phyloP scores from a whole-genome alignment of 92 coral and sea anemone species.

The Phenganax subtilis region DNA sequence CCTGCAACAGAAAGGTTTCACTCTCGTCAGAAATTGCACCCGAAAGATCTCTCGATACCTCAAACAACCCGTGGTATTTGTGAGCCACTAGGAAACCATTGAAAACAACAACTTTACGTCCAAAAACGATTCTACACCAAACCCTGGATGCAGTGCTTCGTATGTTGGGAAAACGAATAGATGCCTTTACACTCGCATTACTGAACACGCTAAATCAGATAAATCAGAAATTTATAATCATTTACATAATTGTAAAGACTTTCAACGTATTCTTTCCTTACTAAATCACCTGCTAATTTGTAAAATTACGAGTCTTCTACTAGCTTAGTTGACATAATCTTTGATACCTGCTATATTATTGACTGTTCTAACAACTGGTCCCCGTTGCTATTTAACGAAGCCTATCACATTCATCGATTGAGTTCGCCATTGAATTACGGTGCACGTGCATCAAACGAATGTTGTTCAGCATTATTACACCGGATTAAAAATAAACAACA shows the following conservation, averaged over 20 bases:
- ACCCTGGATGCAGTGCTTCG: conserved; percentile 23
- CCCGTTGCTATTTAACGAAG: too few species aligned
- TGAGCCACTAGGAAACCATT: too few species aligned
- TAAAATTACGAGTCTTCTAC: not conserved
- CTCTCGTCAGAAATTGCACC: too few species aligned
- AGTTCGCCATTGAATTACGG: too few species aligned
- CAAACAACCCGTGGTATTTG: too few species aligned
- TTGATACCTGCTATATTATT: too few species aligned
- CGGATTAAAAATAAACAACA: too few species aligned
- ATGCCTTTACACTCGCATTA: conserved; percentile 27
- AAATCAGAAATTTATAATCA: conserved; percentile 21
- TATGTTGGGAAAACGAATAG: conserved; percentile 41
- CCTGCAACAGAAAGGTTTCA: not conserved
- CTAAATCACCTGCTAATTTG: conserved; percentile 12
- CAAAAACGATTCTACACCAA: conserved; percentile 17
- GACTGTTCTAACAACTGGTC: too few species aligned
- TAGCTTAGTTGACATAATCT: not conserved
- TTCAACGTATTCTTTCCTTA: conserved; percentile 12
- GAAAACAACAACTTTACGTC: conserved; percentile 33
- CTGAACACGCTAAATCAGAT: conserved; percentile 24
- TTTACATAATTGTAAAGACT: not conserved
- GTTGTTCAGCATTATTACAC: too few species aligned
- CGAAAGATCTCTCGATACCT: too few species aligned
- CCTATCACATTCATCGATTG: too few species aligned
- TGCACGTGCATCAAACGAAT: too few species aligned